Evolutionary conservation across 92 coral and sea anemone species (phyloP), one percentile per base, ranked within the genome.

Genomic region (Epizoanthus scotinus): DNA sequence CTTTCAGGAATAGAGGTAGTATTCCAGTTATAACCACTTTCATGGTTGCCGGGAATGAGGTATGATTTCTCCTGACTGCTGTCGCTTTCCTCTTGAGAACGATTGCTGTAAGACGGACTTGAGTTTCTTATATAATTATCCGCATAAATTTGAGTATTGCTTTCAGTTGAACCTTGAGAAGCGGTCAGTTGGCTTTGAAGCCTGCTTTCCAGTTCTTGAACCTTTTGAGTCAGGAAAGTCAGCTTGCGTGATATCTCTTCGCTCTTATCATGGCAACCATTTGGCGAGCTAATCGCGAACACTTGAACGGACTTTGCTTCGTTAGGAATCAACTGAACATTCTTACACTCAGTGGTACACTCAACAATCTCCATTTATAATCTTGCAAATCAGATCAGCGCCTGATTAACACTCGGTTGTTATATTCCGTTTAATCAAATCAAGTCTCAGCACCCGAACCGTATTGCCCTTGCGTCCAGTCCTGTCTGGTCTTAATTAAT

Each of bases 161-260:
- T 5, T 22, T 22, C 18, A 29, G 17, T 38, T 50, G 28, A 75
- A 5, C 70, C 84, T 18, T 72, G 27, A 8, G 56, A 14, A 26
- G 19, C 26, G 22, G 86, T 29, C 58, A 83, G 29, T 66, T 89
- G 70, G 56, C 70, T 87, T 47, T 87, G 92, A 61, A 92, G 88
- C 77, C 88, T 90, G 71, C 80, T 68, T 71, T 92, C 92, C 3
- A 87, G 84, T 54, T 67, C 74, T n/a, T 92, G 83, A 59, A 92
- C 93, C 75, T 85, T 88, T 83, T 83, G 83, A 53, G 94, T 87
- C 59, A 92, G 86, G 63, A 78, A 83, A 53, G 86, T 90, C 19
- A 92, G 82, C 69, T 87, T 87, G 86, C 91, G 80, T 25, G 91
- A 81, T 18, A 92, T 90, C n/a, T 78, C 85, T 65, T 55, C 85